Conservation (phyloP, 1,140 invertebrate species). For the Thereuonema tuberculata region DNA sequence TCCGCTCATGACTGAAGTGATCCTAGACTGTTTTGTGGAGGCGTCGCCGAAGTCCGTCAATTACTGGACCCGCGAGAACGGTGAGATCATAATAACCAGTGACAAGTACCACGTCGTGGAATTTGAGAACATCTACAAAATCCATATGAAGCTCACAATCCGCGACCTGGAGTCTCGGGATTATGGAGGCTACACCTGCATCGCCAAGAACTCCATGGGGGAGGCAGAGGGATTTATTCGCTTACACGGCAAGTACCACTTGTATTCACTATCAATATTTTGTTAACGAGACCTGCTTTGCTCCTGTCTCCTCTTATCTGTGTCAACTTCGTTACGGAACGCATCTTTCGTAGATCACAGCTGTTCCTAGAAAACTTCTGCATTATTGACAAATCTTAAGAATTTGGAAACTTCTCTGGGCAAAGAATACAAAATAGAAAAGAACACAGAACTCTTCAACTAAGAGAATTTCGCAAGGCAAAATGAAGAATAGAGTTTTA, state of each 20-base stretch:
- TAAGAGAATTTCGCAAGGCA: no score
- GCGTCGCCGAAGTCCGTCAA: slow-evolving; percentile 77
- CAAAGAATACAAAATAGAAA: no score
- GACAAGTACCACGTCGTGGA: slow-evolving; percentile 50
- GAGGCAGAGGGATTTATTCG: slow-evolving; percentile 76
- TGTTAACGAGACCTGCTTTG: background rate
- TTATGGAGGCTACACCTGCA: slow-evolving; percentile 73
- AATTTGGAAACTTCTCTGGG: no score
- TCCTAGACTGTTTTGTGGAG: slow-evolving; percentile 76
- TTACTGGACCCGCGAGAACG: slow-evolving; percentile 66
- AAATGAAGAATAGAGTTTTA: no score
- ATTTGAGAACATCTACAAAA: slow-evolving; percentile 55
- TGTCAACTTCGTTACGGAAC: background rate
- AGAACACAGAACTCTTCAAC: no score
- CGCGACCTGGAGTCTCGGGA: slow-evolving; percentile 59
- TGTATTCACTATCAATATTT: no score
- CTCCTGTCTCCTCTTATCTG: background rate
- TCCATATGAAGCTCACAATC: slow-evolving; percentile 68
- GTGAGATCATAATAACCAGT: slow-evolving; percentile 67
- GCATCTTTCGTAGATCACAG: background rate
- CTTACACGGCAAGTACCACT: slow-evolving; percentile 65
- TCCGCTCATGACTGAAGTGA: slow-evolving; percentile 69
- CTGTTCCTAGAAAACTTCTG: background rate
- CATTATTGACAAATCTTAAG: no score
- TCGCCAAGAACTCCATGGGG: slow-evolving; percentile 80